Conservation (phyloP, 1,140 invertebrate genomes). For the Cyrtorhinus lividipennis region DNA sequence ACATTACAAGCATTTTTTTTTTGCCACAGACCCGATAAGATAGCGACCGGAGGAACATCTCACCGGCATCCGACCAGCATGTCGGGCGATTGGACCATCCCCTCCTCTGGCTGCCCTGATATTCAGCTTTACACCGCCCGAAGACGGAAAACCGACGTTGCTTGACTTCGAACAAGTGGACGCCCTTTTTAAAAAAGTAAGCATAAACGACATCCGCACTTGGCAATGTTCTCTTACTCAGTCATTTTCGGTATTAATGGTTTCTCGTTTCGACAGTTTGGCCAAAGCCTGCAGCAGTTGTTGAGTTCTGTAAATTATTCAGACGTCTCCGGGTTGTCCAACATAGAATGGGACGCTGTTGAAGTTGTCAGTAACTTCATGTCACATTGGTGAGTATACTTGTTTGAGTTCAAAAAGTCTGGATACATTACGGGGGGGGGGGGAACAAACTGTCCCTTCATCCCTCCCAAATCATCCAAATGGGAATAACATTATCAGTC, state of each 20-base stretch:
- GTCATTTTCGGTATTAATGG: background rate
- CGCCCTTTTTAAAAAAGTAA: slow-evolving; percentile 57
- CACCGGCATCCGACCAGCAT: slow-evolving; percentile 39
- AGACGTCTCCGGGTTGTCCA: slow-evolving; percentile 68
- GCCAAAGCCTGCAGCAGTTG: slow-evolving; percentile 64
- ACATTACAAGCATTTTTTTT: too few relatives aligned
- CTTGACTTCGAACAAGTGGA: slow-evolving; percentile 61
- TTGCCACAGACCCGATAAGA: too few relatives aligned
- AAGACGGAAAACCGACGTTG: slow-evolving; percentile 46
- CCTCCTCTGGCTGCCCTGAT: slow-evolving; percentile 61
- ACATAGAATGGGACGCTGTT: slow-evolving; percentile 82
- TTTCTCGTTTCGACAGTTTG: slow-evolving; percentile 43
- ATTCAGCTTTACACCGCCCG: slow-evolving; percentile 46
- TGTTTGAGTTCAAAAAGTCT: background rate
- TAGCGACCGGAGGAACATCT: slow-evolving; percentile 54
- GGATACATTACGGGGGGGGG: background rate
- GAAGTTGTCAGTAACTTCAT: slow-evolving; percentile 66
- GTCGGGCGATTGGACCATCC: slow-evolving; percentile 42
- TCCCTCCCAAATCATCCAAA: background rate
- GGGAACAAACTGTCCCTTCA: background rate
- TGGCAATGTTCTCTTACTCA: background rate
- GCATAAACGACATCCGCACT: background rate
- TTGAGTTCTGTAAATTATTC: slow-evolving; percentile 61
- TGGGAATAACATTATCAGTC: background rate
- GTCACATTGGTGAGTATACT: slow-evolving; percentile 46